Evolutionary conservation across 2,888 invertebrate genomes (phyloP).

Genomic region (Parthenolecanium corni): DNA sequence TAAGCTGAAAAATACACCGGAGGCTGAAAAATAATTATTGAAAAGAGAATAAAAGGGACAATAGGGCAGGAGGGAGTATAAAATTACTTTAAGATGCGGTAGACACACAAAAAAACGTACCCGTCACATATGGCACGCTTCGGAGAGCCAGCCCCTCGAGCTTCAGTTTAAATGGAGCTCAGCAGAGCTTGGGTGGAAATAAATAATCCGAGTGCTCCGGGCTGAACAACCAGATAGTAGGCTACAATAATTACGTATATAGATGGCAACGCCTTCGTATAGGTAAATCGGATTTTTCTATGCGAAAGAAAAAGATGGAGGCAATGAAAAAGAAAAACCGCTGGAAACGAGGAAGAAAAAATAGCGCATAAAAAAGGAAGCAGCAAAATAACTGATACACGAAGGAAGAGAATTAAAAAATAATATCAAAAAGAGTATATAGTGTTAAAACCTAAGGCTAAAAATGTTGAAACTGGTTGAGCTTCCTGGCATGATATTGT

Average conservation of each 20-base stretch:
- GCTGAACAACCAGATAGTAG: no score
- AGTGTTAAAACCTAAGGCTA: conserved; percentile 16
- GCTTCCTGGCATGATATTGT: neutral
- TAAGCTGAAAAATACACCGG: neutral
- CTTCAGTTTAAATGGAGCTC: neutral
- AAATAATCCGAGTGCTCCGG: neutral
- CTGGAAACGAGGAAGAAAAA: no score
- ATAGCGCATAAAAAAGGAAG: no score
- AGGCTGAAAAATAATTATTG: neutral
- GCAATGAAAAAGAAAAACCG: neutral
- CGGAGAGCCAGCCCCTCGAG: neutral
- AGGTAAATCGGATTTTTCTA: neutral
- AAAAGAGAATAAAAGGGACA: neutral
- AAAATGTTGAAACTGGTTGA: conserved; percentile 13
- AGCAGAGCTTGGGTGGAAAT: conserved; percentile 4
- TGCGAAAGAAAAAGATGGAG: neutral
- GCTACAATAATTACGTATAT: neutral
- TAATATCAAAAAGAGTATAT: neutral
- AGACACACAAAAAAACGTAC: neutral
- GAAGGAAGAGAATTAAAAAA: no score
- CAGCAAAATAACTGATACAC: no score
- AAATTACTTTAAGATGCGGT: neutral
- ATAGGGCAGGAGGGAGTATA: neutral
- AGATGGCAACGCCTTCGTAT: neutral
- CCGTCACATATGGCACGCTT: conserved; percentile 21